phyloP scores from a whole-genome alignment of 2,888 invertebrate genomes.

The Autographa pulchrina region DNA sequence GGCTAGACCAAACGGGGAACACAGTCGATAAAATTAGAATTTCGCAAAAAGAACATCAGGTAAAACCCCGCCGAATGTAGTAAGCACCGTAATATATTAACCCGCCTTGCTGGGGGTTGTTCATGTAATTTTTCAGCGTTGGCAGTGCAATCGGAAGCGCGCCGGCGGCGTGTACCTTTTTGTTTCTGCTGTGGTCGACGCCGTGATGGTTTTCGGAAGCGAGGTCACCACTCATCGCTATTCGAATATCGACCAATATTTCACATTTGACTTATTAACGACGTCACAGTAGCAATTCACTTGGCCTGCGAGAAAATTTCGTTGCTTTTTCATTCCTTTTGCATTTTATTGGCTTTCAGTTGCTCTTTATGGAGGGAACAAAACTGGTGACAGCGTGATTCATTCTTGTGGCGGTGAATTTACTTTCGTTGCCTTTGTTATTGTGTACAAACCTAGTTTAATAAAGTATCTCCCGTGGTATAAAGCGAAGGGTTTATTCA shows the following conservation, averaged over 20 bases:
- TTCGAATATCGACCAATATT: constrained; percentile 83
- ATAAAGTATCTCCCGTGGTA: not conserved
- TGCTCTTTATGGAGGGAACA: constrained; percentile 44
- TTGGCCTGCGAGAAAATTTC: constrained; percentile 51
- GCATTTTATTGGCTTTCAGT: constrained; percentile 42
- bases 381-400: constrained; percentile 46
- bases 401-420: constrained; percentile 32
- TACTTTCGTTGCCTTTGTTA: constrained; percentile 22
- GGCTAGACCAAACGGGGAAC: constrained; percentile 35
- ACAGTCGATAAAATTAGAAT: constrained; percentile 59
- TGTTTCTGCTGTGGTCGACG: constrained; percentile 79
- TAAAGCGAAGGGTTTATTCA: not conserved
- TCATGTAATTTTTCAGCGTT: constrained; percentile 86
- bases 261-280: constrained; percentile 82
- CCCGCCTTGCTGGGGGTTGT: constrained; percentile 71
- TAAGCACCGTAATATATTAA: constrained; percentile 77
- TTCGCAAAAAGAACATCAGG: constrained; percentile 56
- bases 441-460: constrained; percentile 20
- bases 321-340: constrained; percentile 44
- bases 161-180: constrained; percentile 83
- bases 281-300: constrained; percentile 65
- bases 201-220: constrained; percentile 86
- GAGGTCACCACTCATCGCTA: constrained; percentile 79
- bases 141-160: constrained; percentile 87
- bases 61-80: constrained; percentile 48